These are phyloP conservation scores for Jordanella pulchra DNA, from an alignment of 2,797 vertebrate genomes.

Conservation along the genomic window DNA sequence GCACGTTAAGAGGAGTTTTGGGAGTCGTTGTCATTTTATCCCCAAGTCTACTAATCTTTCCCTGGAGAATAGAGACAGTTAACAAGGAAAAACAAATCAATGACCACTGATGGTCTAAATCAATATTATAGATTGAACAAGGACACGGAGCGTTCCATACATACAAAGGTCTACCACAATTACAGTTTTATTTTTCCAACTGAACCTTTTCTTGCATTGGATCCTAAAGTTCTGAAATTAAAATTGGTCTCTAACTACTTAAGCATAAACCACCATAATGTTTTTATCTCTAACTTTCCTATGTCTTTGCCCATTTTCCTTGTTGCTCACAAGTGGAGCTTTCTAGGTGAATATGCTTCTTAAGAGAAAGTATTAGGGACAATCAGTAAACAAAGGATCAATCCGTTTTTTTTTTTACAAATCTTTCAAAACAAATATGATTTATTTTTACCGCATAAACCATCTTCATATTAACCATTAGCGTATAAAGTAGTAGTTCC, in stretches of 20 bases:
- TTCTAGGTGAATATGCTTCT: background rate
- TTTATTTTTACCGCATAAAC: background rate
- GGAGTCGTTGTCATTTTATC: constrained; percentile 50
- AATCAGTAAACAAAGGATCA: background rate
- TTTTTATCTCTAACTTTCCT: background rate
- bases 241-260: background rate
- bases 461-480: too few species aligned
- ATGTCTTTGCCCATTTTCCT: background rate
- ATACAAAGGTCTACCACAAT: constrained; percentile 22
- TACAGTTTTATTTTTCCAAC: background rate
- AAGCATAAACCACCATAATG: background rate
- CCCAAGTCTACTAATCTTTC: constrained; percentile 47
- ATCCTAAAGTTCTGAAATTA: constrained; percentile 37
- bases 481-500: background rate
- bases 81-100: constrained; percentile 52
- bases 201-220: background rate
- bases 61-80: constrained; percentile 43
- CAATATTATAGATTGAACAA: constrained; percentile 34
- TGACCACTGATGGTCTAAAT: constrained; percentile 46
- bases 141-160: constrained; percentile 26
- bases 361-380: background rate
- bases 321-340: background rate
- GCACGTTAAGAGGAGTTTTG: constrained; percentile 52
- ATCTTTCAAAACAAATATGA: background rate
- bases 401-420: background rate